Conservation (phyloP, 1,140 invertebrate species). For the Orchesella cincta region DNA sequence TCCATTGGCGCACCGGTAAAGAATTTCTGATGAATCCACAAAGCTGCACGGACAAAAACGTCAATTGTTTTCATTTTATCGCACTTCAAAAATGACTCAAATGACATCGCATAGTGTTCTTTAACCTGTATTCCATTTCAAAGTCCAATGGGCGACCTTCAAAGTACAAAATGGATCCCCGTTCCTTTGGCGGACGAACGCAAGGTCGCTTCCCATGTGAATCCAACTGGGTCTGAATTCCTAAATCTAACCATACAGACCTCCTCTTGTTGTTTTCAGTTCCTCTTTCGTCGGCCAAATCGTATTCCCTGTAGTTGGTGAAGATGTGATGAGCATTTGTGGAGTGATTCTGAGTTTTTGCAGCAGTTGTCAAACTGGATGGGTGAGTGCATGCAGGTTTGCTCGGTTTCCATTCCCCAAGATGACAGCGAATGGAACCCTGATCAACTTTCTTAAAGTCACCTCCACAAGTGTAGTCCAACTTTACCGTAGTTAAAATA, state of each 20-base stretch:
- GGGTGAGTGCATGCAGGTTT: constrained; percentile 60
- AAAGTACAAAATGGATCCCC: constrained; percentile 40
- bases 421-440: neutral
- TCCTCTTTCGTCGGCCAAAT: neutral
- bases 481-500: neutral
- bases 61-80: neutral
- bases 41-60: constrained; percentile 58
- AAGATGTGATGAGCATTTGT: neutral
- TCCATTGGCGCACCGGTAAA: constrained; percentile 75
- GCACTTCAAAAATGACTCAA: neutral
- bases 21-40: constrained; percentile 76
- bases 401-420: constrained; percentile 65
- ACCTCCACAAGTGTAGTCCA: constrained; percentile 55
- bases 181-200: constrained; percentile 42
- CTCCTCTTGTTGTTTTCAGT: neutral
- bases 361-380: constrained; percentile 5
- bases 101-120: neutral
- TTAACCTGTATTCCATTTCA: constrained; percentile 39
- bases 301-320: neutral
- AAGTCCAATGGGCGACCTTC: constrained; percentile 47
- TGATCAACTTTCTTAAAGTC: constrained; percentile 59
- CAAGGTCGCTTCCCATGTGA: constrained; percentile 36
- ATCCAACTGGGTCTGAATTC: neutral
- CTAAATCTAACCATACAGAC: neutral
- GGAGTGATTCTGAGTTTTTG: neutral